A percentile compares a stretch with the other conserved stretches of the same genome.
These are phyloP conservation scores for Telmatherina bonti DNA, from an alignment of 2,797 vertebrate genomes.

Conservation along the genomic window DNA sequence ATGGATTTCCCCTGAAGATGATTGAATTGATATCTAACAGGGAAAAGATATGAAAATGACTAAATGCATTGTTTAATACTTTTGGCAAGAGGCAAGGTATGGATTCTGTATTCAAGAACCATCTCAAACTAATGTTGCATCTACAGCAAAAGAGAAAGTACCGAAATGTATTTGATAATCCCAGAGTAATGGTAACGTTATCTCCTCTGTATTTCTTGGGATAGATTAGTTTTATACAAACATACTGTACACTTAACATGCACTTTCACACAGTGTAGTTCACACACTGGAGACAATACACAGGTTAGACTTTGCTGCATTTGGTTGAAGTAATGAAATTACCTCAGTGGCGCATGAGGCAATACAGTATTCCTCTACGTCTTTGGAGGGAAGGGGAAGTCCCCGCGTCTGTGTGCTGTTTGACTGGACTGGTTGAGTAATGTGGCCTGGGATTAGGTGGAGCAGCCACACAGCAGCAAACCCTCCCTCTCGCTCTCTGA, in stretches of 20 bases:
- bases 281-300: slow-evolving; percentile 55
- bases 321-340: slow-evolving; percentile 81
- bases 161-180: slow-evolving; percentile 44
- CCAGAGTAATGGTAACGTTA: slow-evolving; percentile 22
- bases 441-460: slow-evolving; percentile 87
- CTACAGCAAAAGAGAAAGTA: slow-evolving; percentile 8
- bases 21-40: slow-evolving; percentile 62
- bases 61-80: slow-evolving; percentile 55
- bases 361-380: slow-evolving; percentile 78
- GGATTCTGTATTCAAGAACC: slow-evolving; percentile 27
- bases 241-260: slow-evolving; percentile 16
- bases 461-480: slow-evolving; percentile 79
- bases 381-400: slow-evolving; percentile 83
- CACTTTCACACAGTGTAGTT: slow-evolving; percentile 46
- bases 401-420: slow-evolving; percentile 77
- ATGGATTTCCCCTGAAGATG: slow-evolving; percentile 63
- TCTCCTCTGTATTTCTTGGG: slow-evolving; percentile 34
- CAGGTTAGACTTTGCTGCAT: slow-evolving; percentile 67
- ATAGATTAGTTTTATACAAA: slow-evolving; percentile 46
- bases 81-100: slow-evolving; percentile 43
- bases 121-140: slow-evolving; percentile 31
- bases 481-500: slow-evolving; percentile 76
- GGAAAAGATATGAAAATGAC: slow-evolving; percentile 49
- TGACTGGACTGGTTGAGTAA: slow-evolving; percentile 81
- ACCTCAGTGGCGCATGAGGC: slow-evolving; percentile 81